Evolutionary conservation across 2,113 vertebrate species (phyloP).

Genomic region (Pelecanus crispus): DNA sequence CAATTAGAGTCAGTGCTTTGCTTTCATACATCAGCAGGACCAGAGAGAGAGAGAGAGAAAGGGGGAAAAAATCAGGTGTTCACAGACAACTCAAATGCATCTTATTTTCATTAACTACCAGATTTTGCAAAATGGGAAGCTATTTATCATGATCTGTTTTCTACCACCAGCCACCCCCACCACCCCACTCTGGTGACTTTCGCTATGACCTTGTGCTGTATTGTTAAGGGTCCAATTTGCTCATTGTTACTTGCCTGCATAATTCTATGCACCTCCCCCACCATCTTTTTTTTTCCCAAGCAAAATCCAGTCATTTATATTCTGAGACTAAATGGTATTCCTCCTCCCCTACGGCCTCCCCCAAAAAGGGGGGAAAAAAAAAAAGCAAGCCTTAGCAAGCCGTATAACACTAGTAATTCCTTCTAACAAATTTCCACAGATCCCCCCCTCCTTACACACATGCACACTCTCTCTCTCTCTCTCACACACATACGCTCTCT

Average conservation of each 20-base stretch:
- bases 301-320: constrained; percentile 91
- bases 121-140: constrained; percentile 93
- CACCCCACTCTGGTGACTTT: constrained; percentile 85
- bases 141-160: constrained; percentile 97
- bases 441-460: constrained; percentile 57
- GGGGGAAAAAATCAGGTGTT: constrained; percentile 71
- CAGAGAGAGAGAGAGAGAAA: constrained; percentile 47
- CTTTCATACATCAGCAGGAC: constrained; percentile 95
- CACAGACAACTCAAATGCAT: constrained; percentile 75
- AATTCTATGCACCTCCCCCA: constrained; percentile 84
- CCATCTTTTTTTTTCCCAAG: constrained; percentile 58
- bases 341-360: constrained; percentile 70
- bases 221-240: constrained; percentile 87
- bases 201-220: constrained; percentile 87
- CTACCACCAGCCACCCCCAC: constrained; percentile 83
- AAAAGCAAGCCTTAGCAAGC: constrained; percentile 66
- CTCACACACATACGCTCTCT: constrained; percentile 36
- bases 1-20: constrained; percentile 94
- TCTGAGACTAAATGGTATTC: constrained; percentile 85
- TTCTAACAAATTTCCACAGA: constrained; percentile 82
- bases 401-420: constrained; percentile 85
- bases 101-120: constrained; percentile 91
- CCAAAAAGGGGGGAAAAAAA: not conserved
- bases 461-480: constrained; percentile 32
- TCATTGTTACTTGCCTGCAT: constrained; percentile 92